Conservation (phyloP, 2,113 vertebrate species). For the Oenanthe melanoleuca region DNA sequence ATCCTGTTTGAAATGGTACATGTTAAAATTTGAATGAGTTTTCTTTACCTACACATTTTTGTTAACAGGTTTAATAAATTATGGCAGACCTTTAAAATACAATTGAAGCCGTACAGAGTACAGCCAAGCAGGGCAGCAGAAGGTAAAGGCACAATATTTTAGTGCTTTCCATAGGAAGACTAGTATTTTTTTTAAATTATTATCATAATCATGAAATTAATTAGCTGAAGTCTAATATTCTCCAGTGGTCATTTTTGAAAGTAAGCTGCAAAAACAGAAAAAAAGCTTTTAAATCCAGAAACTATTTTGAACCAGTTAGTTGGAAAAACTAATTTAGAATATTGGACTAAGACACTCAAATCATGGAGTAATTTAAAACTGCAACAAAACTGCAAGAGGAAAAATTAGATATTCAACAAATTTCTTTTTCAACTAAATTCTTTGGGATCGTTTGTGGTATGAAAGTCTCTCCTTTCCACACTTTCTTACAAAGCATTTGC, state of each 20-base stretch:
- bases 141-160: not conserved
- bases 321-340: not conserved
- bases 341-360: not conserved
- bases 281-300: not conserved
- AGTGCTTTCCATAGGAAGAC: not conserved
- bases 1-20: not conserved
- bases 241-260: not conserved
- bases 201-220: not conserved
- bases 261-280: not conserved
- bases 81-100: not conserved
- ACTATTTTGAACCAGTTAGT: not conserved
- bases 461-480: not conserved
- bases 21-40: not conserved
- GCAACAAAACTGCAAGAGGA: not conserved
- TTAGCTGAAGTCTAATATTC: not conserved
- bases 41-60: slow-evolving; percentile 24
- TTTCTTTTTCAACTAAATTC: not conserved
- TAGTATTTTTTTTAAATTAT: not conserved
- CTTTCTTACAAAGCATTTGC: not conserved
- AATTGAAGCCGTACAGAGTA: not conserved
- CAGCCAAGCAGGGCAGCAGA: not conserved
- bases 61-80: slow-evolving; percentile 41
- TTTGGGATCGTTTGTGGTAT: not conserved
- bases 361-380: not conserved
- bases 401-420: not conserved